Evolutionary conservation across 2,888 invertebrate genomes (phyloP), one percentile per base, ranked within the genome.

Genomic region (Spodoptera littoralis): DNA sequence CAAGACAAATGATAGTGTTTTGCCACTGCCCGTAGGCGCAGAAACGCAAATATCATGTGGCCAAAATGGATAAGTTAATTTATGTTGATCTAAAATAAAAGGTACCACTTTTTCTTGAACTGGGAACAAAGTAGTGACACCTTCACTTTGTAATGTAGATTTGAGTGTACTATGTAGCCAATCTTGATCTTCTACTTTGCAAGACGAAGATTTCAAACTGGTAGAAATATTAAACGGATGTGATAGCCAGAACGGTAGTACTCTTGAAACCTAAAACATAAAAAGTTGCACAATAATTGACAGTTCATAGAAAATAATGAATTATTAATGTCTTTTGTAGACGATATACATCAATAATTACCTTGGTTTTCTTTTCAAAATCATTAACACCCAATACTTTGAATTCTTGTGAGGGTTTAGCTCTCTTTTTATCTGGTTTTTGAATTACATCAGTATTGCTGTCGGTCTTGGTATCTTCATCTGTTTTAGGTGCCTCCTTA

Each of bases 11-110:
- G 99, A 97, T 63, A 99, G 91, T 1, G 99, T 99, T 95, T 99
- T 99, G 22, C 99, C 99, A 94, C 99, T 99, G 18, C 99, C 99
- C 2, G 99, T 99, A 0, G 99, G 99, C 18, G 99, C 99, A 47
- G 98, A 99, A 36, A 99, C 98, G 92, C 99, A 99, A 56, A 99
- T 95, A 89, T 99, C 99, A 76, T 97, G 96, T 0, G 98, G 97
- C 92, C 97, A 96, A 79, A 97, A 95, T 36, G 95, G 92, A 81
- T 93, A 85, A 61, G 96, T 95, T 74, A 96, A 92, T 70, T 93
- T 87, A 74, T 96, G 95, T 69, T 96, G 96, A 79, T 96, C 90
- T 42, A 98, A 86, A 54, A 98, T 93, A 95, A 97, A 98, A 4
- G 97, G 97, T 72, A 98, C 96, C 0, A 98, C 96, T 84, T 96